Conservation (phyloP, 2,113 vertebrate genomes). For the Scytalopus superciliaris region DNA sequence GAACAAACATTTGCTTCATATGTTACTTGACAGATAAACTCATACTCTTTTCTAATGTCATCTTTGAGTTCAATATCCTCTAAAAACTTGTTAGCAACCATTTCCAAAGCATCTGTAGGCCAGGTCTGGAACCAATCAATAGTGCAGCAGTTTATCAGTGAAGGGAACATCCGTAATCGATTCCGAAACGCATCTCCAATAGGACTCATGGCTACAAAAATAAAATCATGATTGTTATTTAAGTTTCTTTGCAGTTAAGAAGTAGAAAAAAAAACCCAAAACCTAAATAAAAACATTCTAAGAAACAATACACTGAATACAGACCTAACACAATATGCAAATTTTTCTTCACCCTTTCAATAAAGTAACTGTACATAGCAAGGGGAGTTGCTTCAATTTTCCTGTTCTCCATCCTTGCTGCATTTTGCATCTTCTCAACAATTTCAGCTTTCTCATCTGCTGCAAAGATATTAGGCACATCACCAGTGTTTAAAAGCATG, state of each 20-base stretch:
- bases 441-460: conserved; percentile 89
- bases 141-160: conserved; percentile 93
- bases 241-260: not conserved
- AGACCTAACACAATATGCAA: conserved; percentile 90
- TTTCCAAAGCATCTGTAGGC: conserved; percentile 91
- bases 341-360: conserved; percentile 88
- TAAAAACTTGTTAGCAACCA: conserved; percentile 92
- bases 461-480: conserved; percentile 90
- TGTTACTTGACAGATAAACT: not conserved
- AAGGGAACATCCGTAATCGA: conserved; percentile 91
- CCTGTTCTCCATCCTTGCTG: conserved; percentile 79
- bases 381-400: conserved; percentile 84
- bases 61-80: conserved; percentile 87
- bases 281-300: not conserved
- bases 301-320: not conserved
- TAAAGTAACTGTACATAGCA: conserved; percentile 90
- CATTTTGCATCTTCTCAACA: conserved; percentile 85
- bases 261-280: not conserved
- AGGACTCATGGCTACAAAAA: conserved; percentile 87
- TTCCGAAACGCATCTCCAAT: conserved; percentile 93
- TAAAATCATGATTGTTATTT: not conserved
- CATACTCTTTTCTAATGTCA: conserved; percentile 80
- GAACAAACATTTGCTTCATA: not conserved
- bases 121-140: conserved; percentile 95
- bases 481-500: conserved; percentile 90